A percentile compares a stretch with the other conserved stretches of the same genome.
These are phyloP conservation scores for Stichodactyla helianthus DNA, from an alignment of 64 coral and sea anemone genomes.

Conservation along the genomic window DNA sequence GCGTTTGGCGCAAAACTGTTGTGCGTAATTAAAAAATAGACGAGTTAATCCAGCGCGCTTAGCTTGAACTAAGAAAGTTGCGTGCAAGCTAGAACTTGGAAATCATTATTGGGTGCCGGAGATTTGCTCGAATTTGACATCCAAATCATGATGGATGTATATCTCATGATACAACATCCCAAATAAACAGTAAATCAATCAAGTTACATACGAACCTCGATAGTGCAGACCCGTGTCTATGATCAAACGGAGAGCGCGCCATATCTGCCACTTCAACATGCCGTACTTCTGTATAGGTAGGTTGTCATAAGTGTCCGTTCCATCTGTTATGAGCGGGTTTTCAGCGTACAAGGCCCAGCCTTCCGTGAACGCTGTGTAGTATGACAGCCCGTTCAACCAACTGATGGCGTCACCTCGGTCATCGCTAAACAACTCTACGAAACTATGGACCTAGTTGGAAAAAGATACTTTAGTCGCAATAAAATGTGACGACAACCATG, in stretches of 20 bases:
- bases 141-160: not conserved
- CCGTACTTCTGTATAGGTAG: conserved; percentile 81
- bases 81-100: no score
- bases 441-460: conserved; percentile 65
- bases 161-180: not conserved
- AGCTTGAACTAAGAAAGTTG: no score
- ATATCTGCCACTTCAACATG: conserved; percentile 99
- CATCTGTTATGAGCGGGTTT: conserved; percentile 78
- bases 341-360: conserved; percentile 98
- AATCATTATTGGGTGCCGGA: no score
- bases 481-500: not conserved
- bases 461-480: not conserved
- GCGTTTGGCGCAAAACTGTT: no score
- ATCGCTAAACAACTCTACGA: conserved; percentile 69
- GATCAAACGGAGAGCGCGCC: conserved; percentile 87
- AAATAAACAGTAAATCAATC: not conserved
- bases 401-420: conserved; percentile 57
- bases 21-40: no score
- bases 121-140: no score
- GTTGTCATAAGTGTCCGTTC: conserved; percentile 69
- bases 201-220: conserved; percentile 37
- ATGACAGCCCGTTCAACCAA: conserved; percentile 61
- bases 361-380: conserved; percentile 86
- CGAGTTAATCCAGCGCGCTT: no score
- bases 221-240: conserved; percentile 94